Evolutionary conservation across 2,797 vertebrate genomes (phyloP), one percentile per base, ranked within the genome.

Genomic region (Caiman crocodilus): DNA sequence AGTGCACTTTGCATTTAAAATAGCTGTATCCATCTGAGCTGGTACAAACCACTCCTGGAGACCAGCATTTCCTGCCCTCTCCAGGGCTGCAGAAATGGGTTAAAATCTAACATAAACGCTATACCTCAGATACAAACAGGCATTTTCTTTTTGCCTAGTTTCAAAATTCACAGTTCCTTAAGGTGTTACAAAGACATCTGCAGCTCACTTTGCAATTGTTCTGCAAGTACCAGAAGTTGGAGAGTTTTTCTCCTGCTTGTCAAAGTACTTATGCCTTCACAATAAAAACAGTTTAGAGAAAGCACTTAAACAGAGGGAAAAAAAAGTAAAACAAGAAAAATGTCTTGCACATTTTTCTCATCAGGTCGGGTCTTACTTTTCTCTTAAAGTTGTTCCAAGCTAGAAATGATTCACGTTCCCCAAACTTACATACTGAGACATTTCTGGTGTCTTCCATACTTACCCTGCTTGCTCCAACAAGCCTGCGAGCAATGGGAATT

Each of bases 291-390:
- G 61, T 5, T 35, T 76, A 86, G 60, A 18, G 67, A 76, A 83
- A 50, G 2, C 9, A 61, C 55, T 82, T 50, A 7, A 78, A 59
- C 0, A 1, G n/a, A 69, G 69, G 30, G 9, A 14, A 55, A 60
- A 74, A 42, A 7, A 4, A 57, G 42, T n/a, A 25, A 75, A 7
- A 2, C 23, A 20, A 82, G 30, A 50, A 88, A 76, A 73, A 75
- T 8, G 7, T 59, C 94, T 85, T 9, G 21, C 94, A 95, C 79
- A 20, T 93, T 94, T 96, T 96, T 92, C 90, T 96, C 94, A 93
- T 88, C 91, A 94, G 92, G 84, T 94, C 56, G 18, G 57, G 78
- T 67, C 23, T 50, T 60, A 78, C 12, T 88, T 92, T 95, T 87
- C 82, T 67, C 80, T 79, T 93, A 7, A 85, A 94, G 77, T 20